Conservation (phyloP, 2,113 vertebrate species). For the Calcarius ornatus region DNA sequence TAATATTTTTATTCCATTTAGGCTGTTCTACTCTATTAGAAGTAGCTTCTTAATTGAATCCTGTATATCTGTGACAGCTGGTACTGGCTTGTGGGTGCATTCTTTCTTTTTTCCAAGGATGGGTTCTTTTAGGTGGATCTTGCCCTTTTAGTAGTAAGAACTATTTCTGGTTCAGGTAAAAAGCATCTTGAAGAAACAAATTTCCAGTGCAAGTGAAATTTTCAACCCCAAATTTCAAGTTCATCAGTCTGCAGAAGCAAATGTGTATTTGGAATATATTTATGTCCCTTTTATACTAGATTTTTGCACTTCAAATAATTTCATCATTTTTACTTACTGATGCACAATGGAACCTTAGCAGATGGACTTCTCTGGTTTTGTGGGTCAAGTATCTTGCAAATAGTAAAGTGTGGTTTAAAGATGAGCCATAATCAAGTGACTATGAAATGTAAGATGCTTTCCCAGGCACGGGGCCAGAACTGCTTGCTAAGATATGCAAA, state of each 20-base stretch:
- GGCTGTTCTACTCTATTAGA: background rate
- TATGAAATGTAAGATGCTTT: conserved; percentile 54
- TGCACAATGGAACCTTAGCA: background rate
- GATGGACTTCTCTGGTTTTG: background rate
- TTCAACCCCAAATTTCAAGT: background rate
- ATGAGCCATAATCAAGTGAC: conserved; percentile 64
- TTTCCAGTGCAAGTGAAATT: background rate
- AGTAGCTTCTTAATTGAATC: background rate
- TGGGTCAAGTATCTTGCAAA: conserved; percentile 54
- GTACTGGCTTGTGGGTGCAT: background rate
- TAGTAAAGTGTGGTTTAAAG: conserved; percentile 50
- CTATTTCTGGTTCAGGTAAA: background rate
- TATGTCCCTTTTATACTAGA: background rate
- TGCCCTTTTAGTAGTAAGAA: background rate
- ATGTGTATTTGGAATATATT: background rate
- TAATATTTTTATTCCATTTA: background rate
- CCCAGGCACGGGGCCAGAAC: conserved; percentile 11
- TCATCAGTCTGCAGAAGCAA: background rate
- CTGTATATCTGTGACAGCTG: background rate
- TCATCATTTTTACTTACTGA: background rate
- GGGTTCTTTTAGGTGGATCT: background rate
- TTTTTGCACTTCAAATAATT: background rate
- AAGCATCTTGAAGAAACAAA: background rate
- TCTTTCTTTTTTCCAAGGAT: background rate
- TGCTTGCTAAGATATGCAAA: background rate